These are phyloP conservation scores for Eledone cirrhosa DNA, from an alignment of 2,888 invertebrate genomes.

Conservation along the genomic window DNA sequence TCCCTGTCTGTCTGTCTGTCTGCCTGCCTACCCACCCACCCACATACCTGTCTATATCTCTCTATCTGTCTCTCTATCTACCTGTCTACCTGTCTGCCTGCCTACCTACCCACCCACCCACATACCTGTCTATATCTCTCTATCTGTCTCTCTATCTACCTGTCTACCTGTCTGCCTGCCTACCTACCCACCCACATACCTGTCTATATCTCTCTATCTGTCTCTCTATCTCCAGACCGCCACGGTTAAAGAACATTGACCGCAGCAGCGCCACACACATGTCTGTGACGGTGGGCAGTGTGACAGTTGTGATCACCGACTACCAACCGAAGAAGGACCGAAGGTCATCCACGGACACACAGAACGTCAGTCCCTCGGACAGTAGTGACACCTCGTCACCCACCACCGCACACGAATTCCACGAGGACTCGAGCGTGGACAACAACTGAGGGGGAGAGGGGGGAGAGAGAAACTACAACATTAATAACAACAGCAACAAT, in stretches of 20 bases:
- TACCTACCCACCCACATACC: no score
- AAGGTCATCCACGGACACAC: conserved; percentile 42
- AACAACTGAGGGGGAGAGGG: neutral
- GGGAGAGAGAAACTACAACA: no score
- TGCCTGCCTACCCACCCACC: no score
- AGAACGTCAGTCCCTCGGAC: conserved; percentile 46
- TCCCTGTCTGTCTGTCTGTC: no score
- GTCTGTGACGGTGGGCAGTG: conserved; percentile 95
- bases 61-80: no score
- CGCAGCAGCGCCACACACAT: conserved; percentile 90
- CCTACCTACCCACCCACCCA: no score
- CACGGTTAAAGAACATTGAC: conserved; percentile 87
- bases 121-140: no score
- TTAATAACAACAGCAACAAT: no score
- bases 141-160: no score
- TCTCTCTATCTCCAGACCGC: conserved; percentile 69
- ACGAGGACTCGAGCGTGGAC: conserved; percentile 37
- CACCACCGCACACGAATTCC: conserved; percentile 36
- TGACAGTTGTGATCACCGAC: conserved; percentile 96
- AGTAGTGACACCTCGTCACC: conserved; percentile 54
- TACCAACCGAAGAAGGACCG: conserved; percentile 68
- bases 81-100: no score
- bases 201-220: neutral
- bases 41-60: no score
- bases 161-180: no score